A percentile compares a stretch with the other conserved stretches of the same genome.
These are phyloP conservation scores for Agriopis leucophaearia DNA, from an alignment of 2,888 invertebrate species.

Conservation along the genomic window DNA sequence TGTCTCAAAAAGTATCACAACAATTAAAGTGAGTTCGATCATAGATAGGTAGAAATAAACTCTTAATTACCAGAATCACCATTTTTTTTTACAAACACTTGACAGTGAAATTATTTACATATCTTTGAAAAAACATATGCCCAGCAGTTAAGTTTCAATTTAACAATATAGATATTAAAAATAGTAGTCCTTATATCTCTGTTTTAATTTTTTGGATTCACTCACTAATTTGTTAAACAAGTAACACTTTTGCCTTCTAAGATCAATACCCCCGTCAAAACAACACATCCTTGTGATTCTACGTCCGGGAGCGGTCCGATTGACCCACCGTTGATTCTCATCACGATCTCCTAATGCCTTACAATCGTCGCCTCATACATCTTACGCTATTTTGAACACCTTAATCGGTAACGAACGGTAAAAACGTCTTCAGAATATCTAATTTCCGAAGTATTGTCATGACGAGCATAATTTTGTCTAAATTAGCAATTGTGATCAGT, in stretches of 20 bases:
- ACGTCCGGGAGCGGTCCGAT: conserved; percentile 67
- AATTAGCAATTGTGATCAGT: conserved; percentile 75
- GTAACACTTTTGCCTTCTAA: conserved; percentile 7
- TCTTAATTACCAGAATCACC: no score
- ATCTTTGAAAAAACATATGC: no score
- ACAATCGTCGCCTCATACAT: conserved; percentile 78
- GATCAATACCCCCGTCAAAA: conserved; percentile 8
- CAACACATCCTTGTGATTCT: conserved; percentile 34
- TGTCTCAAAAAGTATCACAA: no score
- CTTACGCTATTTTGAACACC: conserved; percentile 66
- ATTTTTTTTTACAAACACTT: no score
- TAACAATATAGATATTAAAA: no score
- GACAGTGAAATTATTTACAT: no score
- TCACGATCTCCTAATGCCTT: conserved; percentile 68
- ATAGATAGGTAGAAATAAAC: no score
- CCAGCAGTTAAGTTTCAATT: no score
- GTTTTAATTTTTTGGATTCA: no score
- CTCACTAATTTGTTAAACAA: neutral
- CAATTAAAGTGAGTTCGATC: no score
- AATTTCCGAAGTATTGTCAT: conserved; percentile 50
- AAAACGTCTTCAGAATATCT: conserved; percentile 61
- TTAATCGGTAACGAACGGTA: conserved; percentile 67
- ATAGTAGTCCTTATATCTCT: neutral
- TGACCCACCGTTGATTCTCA: conserved; percentile 65
- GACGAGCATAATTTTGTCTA: conserved; percentile 44